Percentiles rank a stretch among this genome's conserved stretches.
These are phyloP conservation scores for Antheraea pernyi DNA, from an alignment of 1,140 invertebrate species.

Conservation along the genomic window DNA sequence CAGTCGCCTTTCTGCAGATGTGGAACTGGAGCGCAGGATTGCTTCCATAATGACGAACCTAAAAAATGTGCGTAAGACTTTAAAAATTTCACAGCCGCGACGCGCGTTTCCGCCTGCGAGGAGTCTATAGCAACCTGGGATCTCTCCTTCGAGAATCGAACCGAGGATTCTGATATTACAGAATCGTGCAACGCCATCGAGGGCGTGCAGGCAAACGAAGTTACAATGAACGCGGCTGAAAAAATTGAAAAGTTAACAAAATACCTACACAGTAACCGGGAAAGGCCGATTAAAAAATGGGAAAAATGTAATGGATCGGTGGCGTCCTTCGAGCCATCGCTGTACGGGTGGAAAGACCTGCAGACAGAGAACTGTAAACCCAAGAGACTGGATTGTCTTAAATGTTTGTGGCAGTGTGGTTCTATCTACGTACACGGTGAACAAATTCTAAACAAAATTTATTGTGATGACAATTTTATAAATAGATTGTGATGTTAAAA, in stretches of 20 bases:
- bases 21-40: slow-evolving; percentile 49
- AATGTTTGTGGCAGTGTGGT: slow-evolving; percentile 72
- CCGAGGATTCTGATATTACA: slow-evolving; percentile 44
- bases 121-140: slow-evolving; percentile 41
- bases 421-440: slow-evolving; percentile 60
- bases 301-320: slow-evolving; percentile 35
- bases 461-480: slow-evolving; percentile 34
- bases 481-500: slow-evolving; percentile 37
- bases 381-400: slow-evolving; percentile 47
- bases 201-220: slow-evolving; percentile 39
- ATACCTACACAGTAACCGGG: slow-evolving; percentile 49
- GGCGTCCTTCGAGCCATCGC: slow-evolving; percentile 14
- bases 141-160: slow-evolving; percentile 49
- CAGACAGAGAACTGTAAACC: slow-evolving; percentile 19
- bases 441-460: slow-evolving; percentile 41
- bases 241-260: slow-evolving; percentile 74
- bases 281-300: slow-evolving; percentile 53
- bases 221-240: slow-evolving; percentile 43
- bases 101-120: slow-evolving; percentile 35
- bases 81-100: slow-evolving; percentile 68
- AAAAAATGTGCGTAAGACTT: slow-evolving; percentile 71
- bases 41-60: slow-evolving; percentile 49
- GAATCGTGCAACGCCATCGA: slow-evolving; percentile 30
- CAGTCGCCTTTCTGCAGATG: slow-evolving; percentile 57
- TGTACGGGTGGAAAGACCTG: slow-evolving; percentile 46